Evolutionary conservation across 2,797 vertebrate species (phyloP), one percentile per base, ranked within the genome.

Genomic region (Peromyscus attwateri): DNA sequence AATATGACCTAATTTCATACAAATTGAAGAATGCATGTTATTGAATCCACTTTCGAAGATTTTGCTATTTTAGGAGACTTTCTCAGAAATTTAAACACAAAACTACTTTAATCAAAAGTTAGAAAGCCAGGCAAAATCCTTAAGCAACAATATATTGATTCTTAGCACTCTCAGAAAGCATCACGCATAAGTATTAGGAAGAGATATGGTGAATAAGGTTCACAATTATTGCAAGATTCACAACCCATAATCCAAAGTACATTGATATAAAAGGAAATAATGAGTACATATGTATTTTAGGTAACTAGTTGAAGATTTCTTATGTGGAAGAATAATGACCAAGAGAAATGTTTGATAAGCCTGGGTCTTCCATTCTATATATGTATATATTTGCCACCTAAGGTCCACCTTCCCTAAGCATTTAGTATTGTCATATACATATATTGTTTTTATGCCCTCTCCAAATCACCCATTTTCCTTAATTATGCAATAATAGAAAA

Each of bases 191-290:
- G 25, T n/a, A n/a, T 64, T 92, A 46, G 37, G 68, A 71, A 91
- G 12, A 76, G 31, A 71, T 40, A 71, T 37, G 92, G 10, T 43
- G 29, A 82, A 23, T 62, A 71, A 13, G 13, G 43, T 43, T 31
- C 16, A 10, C 12, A 68, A 49, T 23, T 46, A 68, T 66, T 85
- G 14, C 21, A 93, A 76, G 16, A 62, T 93, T 92, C 66, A 89
- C 37, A 89, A 77, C 4, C 40, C 40, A 34, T 8, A 64, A 64
- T 19, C 31, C 13, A 60, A 89, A 94, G 57, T 29, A 80, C 52
- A 81, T 40, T 55, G 34, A 83, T 82, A 95, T 52, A 52, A 79
- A 19, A 71, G 52, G 68, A 84, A 97, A 81, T 21, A 46, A 79
- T 34, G 7, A 87, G 2, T 64, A 83, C 0, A 34, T 49, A 92